Base-by-base conservation (phyloP, 2,113 vertebrate species). In the Epinephelus cyanopodus region DNA sequence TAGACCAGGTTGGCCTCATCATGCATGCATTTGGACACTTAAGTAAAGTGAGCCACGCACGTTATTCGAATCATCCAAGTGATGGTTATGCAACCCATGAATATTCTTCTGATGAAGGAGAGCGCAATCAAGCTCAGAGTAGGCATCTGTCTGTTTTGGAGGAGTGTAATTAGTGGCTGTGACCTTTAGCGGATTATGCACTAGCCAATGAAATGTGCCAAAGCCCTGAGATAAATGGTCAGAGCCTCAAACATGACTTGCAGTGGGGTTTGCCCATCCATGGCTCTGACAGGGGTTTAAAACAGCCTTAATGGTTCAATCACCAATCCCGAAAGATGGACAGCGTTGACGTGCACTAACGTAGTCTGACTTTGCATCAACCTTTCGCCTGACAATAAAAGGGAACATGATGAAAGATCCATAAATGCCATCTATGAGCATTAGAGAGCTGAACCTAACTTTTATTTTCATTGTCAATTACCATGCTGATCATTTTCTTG, bases 111-210 rank as follows among this genome's bases (percentile, higher is more conserved):
- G 84, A 87, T 79, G 71, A 84, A 87, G 67, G 64, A 79, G 48
- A 72, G 70, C 4, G 21, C 75, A 91, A 89, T 90, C 79, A 93
- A 66, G 84, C 80, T 85, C 39, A 72, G 83, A 69, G 84, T 78
- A 67, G 77, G 77, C 84, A 89, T 89, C 89, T 84, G 86, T 88
- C 89, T 63, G 74, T 90, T 93, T 90, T 89, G 78, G 85, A 92
- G 83, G 54, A 85, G 81, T 79, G 83, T 88, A 93, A 94, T 94
- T 91, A 93, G 88, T 93, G 85, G 67, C 87, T 81, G 80, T 93
- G 93, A 93, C 92, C 92, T 94, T 94, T 92, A 81, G 74, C 54
- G 23, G 91, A 94, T 92, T 89, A 90, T 47, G 73, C 82, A 65
- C 70, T 82, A 81, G 81, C 85, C 89, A 90, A 90, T 93, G 87